A percentile compares a stretch with the other conserved stretches of the same genome.
Evolutionary conservation across 2,797 vertebrate species (phyloP).

Genomic region (Nyctalus aviator): DNA sequence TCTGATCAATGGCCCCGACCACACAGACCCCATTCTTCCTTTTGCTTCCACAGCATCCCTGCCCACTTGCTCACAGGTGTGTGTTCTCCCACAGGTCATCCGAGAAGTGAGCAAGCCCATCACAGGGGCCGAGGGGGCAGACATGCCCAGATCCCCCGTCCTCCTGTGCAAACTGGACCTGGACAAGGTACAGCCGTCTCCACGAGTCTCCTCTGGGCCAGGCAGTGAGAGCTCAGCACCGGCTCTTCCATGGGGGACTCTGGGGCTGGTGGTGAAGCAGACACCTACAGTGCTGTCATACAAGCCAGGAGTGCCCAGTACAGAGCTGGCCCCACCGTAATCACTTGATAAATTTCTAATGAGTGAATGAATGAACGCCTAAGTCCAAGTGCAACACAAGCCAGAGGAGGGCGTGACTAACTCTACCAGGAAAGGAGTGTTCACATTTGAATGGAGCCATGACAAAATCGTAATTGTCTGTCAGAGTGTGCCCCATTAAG

Average conservation of each 20-base stretch:
- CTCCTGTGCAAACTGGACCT: conserved; percentile 94
- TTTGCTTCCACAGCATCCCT: not conserved
- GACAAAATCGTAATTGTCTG: not conserved
- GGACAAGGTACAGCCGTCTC: conserved; percentile 92
- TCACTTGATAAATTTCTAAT: not conserved
- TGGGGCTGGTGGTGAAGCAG: not conserved
- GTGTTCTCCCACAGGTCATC: conserved; percentile 91
- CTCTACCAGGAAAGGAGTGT: not conserved
- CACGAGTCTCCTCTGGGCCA: not conserved
- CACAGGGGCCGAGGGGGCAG: conserved; percentile 85
- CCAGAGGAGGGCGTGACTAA: not conserved
- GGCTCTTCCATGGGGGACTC: not conserved
- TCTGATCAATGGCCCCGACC: not conserved
- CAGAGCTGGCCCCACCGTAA: not conserved
- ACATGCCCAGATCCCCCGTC: conserved; percentile 92
- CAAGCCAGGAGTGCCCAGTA: not conserved
- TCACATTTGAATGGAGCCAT: not conserved
- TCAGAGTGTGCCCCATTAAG: too few relatives aligned
- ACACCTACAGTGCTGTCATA: too few relatives aligned
- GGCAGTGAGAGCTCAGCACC: not conserved
- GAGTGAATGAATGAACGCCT: not conserved
- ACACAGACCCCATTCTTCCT: not conserved
- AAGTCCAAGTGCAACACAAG: not conserved
- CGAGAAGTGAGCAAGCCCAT: conserved; percentile 91
- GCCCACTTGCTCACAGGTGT: not conserved